phyloP scores from a whole-genome alignment of 2,888 invertebrate species.

The Zeuzera pyrina region DNA sequence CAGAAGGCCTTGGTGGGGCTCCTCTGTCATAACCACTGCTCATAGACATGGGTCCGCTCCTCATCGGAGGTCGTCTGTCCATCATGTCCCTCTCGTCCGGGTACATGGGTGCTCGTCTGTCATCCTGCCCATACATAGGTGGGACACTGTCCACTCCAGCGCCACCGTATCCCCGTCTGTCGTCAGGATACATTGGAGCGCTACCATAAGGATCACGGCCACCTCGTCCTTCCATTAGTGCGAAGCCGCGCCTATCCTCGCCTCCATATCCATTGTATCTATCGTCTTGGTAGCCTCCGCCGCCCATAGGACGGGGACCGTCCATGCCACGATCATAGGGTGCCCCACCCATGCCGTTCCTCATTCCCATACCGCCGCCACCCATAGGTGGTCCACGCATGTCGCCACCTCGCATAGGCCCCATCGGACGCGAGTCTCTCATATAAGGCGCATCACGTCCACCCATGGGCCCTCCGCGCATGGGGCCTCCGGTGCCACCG shows the following conservation, averaged over 20 bases:
- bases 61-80: slow-evolving; percentile 40
- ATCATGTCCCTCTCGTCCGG: slow-evolving; percentile 49
- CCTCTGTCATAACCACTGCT: slow-evolving; percentile 42
- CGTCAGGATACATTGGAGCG: slow-evolving; percentile 37
- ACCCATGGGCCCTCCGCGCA: slow-evolving; percentile 59
- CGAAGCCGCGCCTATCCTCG: slow-evolving; percentile 59
- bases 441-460: slow-evolving; percentile 31
- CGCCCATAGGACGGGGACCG: slow-evolving; percentile 26
- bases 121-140: slow-evolving; percentile 24
- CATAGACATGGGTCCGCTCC: slow-evolving; percentile 33
- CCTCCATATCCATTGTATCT: slow-evolving; percentile 58
- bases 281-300: slow-evolving; percentile 45
- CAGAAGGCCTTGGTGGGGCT: slow-evolving; percentile 36
- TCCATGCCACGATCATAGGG: slow-evolving; percentile 43
- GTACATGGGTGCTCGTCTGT: slow-evolving; percentile 47
- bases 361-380: slow-evolving; percentile 58
- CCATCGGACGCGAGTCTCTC: slow-evolving; percentile 22
- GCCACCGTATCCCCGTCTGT: slow-evolving; percentile 28
- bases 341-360: slow-evolving; percentile 33
- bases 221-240: slow-evolving; percentile 48
- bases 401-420: slow-evolving; percentile 47
- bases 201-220: slow-evolving; percentile 49
- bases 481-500: slow-evolving; percentile 38
- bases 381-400: slow-evolving; percentile 66
- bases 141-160: slow-evolving; percentile 16